Conservation (phyloP, 1,140 invertebrate genomes). For the Brachionus sp. region DNA sequence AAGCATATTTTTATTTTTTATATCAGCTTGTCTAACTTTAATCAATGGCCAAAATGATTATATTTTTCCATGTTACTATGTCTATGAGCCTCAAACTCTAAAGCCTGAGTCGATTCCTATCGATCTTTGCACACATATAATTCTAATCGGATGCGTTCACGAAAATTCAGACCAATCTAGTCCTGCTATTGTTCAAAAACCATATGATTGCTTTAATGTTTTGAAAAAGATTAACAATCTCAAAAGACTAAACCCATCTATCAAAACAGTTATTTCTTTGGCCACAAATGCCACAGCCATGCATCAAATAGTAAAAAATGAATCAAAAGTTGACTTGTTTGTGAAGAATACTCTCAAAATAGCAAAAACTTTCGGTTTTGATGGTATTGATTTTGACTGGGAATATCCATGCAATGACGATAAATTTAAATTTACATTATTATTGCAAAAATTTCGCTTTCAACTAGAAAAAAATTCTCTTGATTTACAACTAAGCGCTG, state of each 20-base stretch:
- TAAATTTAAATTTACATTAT: background rate
- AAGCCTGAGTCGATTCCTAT: background rate
- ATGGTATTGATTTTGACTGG: conserved; percentile 39
- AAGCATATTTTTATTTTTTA: background rate
- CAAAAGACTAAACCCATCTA: background rate
- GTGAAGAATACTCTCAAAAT: background rate
- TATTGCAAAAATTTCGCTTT: background rate
- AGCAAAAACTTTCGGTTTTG: background rate
- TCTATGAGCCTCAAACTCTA: background rate
- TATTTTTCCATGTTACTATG: conserved; percentile 25
- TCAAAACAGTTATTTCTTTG: background rate
- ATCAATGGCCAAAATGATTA: background rate
- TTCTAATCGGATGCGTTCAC: background rate
- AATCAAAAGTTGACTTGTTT: background rate
- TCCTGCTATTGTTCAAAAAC: background rate
- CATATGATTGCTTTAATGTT: background rate
- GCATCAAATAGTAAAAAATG: background rate
- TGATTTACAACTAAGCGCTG: background rate
- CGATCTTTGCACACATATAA: background rate
- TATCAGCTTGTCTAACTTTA: background rate
- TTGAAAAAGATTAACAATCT: background rate
- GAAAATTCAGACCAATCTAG: background rate
- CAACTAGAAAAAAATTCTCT: background rate
- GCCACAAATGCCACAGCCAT: background rate
- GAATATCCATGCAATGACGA: conserved; percentile 18